Percentiles rank a stretch among this genome's conserved stretches.
Conservation (phyloP, 2,888 invertebrate species). For the Ditylenchus weischeri region DNA sequence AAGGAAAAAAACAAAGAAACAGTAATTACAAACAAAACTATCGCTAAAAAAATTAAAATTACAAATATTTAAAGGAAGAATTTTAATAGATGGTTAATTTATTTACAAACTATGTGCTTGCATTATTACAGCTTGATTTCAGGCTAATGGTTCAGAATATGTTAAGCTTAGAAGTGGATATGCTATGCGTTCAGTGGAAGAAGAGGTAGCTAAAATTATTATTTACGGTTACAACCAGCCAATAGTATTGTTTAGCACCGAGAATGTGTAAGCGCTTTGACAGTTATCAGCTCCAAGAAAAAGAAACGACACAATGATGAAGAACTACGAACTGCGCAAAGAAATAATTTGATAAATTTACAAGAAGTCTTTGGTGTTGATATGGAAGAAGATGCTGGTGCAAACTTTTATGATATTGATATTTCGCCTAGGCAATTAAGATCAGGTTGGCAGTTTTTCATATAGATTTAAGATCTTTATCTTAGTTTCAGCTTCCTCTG, state of each 20-base stretch:
- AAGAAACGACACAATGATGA: background rate
- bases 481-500: background rate
- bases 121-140: no score
- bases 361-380: background rate
- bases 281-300: background rate
- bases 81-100: no score
- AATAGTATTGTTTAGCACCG: background rate
- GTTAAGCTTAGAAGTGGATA: background rate
- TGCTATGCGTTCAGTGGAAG: constrained; percentile 7
- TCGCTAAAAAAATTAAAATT: no score
- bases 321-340: no score
- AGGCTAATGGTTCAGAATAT: background rate
- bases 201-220: background rate
- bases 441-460: no score
- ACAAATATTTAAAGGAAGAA: no score
- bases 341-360: background rate
- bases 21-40: no score
- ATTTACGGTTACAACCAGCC: no score
- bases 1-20: no score
- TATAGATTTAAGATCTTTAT: no score
- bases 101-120: no score
- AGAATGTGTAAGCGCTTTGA: background rate
- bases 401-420: background rate
- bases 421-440: no score
- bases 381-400: background rate